Evolutionary conservation across 2,113 vertebrate genomes (phyloP), one percentile per base, ranked within the genome.

Genomic region (Triplophysa tibetana): DNA sequence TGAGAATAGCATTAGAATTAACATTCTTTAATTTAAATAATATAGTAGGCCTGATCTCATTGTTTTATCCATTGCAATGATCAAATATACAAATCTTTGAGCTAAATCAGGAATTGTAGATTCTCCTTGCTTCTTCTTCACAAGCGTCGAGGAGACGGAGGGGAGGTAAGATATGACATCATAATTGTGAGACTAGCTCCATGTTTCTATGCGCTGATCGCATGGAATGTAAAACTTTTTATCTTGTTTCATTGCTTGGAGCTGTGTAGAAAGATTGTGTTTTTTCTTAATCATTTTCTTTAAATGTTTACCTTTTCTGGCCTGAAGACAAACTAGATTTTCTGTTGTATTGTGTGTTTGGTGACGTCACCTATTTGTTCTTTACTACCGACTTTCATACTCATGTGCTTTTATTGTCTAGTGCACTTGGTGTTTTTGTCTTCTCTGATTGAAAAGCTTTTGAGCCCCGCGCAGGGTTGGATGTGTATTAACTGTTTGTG

Each of bases 61-160:
- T 43, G 41, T 12, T 45, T 45, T 12, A 48, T 73, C 56, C 63
- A 60, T 45, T 48, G 13, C 43, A 14, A 38, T 48, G 21, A 50
- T 29, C 56, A 68, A 45, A 48, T 48, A 23, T 65, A 48, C 56
- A 70, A 13, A 54, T 52, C 60, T 61, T 17, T 75, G 26, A 74
- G 69, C 60, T 78, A 56, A 54, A 75, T 56, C 65, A 67, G 67
- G 61, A 69, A 77, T 29, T 68, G 73, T 80, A 81, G 56, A 81
- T 74, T 80, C 76, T 84, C 67, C 68, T 68, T 84, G 38, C 75
- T 85, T 85, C 75, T 85, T 87, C 72, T 87, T 87, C 93, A 89
- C 93, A 94, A 95, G 95, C 95, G 89, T 95, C 95, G 86, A 94
- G 97, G 94, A 98, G 97, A 94, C 95, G 96, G 81, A 95, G 97